Evolutionary conservation across 1,140 invertebrate species (phyloP).

Genomic region (Ditylenchus dipsaci): DNA sequence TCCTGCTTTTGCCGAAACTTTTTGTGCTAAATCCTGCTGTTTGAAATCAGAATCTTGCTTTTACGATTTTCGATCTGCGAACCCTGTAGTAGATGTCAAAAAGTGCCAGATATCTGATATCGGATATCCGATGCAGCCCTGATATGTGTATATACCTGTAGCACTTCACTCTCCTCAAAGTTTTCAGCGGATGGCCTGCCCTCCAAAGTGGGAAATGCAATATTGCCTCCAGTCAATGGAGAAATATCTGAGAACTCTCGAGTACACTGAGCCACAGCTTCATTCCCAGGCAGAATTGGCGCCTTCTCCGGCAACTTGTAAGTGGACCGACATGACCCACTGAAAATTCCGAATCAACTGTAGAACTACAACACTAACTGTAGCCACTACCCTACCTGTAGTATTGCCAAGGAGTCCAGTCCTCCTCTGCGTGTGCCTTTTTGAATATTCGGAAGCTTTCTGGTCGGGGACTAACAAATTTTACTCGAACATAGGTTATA

Average conservation of each 20-base stretch:
- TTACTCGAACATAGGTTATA: conserved; percentile 86
- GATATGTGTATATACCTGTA: conserved; percentile 70
- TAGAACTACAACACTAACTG: conserved; percentile 3
- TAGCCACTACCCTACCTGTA: conserved; percentile 68
- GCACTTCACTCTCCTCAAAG: conserved; percentile 78
- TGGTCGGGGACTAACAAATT: conserved; percentile 87
- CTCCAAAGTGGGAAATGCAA: conserved; percentile 90
- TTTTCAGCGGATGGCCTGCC: conserved; percentile 82
- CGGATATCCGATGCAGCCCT: no score
- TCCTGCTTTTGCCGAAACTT: no score
- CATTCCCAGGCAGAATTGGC: conserved; percentile 64
- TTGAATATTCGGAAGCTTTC: conserved; percentile 97
- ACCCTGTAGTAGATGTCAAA: no score
- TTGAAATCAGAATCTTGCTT: no score
- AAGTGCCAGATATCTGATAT: no score
- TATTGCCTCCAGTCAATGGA: conserved; percentile 85
- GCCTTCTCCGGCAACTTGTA: conserved; percentile 73
- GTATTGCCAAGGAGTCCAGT: conserved; percentile 94
- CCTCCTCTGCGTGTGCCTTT: conserved; percentile 64
- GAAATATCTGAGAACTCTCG: conserved; percentile 95
- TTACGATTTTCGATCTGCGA: no score
- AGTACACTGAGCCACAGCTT: conserved; percentile 84
- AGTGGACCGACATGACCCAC: conserved; percentile 80
- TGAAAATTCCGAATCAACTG: not conserved
- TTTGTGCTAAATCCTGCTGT: no score